Evolutionary conservation across 2,888 invertebrate genomes (phyloP).

Genomic region (Spilosoma lubricipeda): DNA sequence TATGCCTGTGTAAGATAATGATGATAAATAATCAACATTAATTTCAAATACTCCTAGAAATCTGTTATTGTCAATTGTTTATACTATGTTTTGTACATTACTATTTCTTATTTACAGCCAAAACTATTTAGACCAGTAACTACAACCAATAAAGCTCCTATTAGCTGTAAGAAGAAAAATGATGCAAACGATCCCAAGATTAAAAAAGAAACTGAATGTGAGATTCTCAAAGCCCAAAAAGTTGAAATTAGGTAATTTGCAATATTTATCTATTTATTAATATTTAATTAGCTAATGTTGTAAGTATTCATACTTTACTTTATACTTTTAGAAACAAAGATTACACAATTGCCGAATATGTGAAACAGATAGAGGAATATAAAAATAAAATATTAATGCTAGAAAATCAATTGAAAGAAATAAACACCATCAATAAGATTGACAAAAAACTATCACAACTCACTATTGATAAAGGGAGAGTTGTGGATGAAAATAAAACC

Average conservation of each 20-base stretch:
- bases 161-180: conserved; percentile 61
- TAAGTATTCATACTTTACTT: background rate
- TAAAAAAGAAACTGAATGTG: conserved; percentile 61
- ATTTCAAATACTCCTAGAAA: background rate
- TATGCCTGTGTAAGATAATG: too few species aligned
- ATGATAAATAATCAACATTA: too few species aligned
- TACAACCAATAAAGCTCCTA: conserved; percentile 51
- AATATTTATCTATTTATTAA: background rate
- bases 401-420: conserved; percentile 56
- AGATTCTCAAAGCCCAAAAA: conserved; percentile 77
- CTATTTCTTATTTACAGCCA: conserved; percentile 64
- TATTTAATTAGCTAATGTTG: background rate
- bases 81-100: background rate
- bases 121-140: conserved; percentile 63
- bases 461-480: conserved; percentile 32
- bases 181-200: conserved; percentile 42
- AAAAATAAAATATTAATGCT: conserved; percentile 71
- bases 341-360: conserved; percentile 76
- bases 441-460: conserved; percentile 55
- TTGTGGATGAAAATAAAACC: conserved; percentile 17
- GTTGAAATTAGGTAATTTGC: conserved; percentile 78
- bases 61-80: background rate
- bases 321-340: conserved; percentile 75
- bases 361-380: conserved; percentile 79
- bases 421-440: conserved; percentile 56